A percentile compares a stretch with the other conserved stretches of the same genome.
Evolutionary conservation across 2,888 invertebrate species (phyloP).

Genomic region (Adineta ricciae): DNA sequence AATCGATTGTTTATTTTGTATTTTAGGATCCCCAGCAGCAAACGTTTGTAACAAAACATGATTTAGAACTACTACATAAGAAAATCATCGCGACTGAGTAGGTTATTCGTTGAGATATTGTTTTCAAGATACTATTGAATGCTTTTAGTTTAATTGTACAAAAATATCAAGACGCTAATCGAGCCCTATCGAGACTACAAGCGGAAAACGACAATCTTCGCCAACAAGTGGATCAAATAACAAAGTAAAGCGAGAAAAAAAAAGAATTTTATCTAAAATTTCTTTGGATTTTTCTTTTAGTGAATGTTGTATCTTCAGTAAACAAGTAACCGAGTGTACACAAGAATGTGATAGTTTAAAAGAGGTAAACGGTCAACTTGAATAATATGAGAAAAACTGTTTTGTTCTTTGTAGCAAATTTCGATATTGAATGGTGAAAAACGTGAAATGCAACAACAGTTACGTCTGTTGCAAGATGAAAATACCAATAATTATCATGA

Average conservation of each 20-base stretch:
- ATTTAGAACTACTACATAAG: background rate
- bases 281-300: background rate
- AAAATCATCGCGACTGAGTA: constrained; percentile 10
- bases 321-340: background rate
- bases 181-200: background rate
- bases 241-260: background rate
- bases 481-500: constrained; percentile 10
- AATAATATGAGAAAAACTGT: too few relatives aligned
- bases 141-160: background rate
- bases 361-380: too few relatives aligned
- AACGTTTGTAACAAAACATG: background rate
- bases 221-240: background rate
- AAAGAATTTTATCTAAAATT: background rate
- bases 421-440: background rate
- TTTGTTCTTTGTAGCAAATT: background rate
- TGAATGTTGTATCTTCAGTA: constrained; percentile 8
- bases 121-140: background rate
- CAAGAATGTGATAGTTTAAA: constrained; percentile 8
- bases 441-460: background rate
- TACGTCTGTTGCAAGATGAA: background rate
- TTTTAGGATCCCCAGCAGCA: background rate
- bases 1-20: background rate
- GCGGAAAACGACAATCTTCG: background rate
- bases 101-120: background rate
- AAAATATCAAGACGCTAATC: background rate